These are phyloP conservation scores for Ochropleura leucogaster DNA, from an alignment of 2,888 invertebrate species.

Conservation along the genomic window DNA sequence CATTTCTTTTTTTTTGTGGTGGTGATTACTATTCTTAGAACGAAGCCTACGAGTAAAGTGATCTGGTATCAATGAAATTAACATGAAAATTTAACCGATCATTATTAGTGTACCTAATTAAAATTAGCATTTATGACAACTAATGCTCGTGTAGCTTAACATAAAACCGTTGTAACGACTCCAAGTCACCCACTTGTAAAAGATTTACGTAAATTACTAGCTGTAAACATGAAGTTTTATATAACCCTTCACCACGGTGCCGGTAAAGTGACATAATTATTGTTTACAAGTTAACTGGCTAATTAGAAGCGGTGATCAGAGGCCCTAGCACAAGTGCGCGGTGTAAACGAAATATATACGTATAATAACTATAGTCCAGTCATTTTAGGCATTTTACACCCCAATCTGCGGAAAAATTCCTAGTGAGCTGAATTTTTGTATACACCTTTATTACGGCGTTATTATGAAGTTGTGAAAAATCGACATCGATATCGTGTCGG, in stretches of 20 bases:
- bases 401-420: too few species aligned
- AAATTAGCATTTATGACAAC: slow-evolving; percentile 32
- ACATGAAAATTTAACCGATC: slow-evolving; percentile 4
- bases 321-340: too few species aligned
- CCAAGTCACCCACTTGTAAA: slow-evolving; percentile 41
- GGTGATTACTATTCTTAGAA: too few species aligned
- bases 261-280: slow-evolving; percentile 42
- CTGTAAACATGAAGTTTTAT: slow-evolving; percentile 57
- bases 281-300: slow-evolving; percentile 53
- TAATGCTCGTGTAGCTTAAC: slow-evolving; percentile 19
- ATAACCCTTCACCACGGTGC: slow-evolving; percentile 13
- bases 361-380: too few species aligned
- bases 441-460: too few species aligned
- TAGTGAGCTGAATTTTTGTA: too few species aligned
- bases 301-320: slow-evolving; percentile 54
- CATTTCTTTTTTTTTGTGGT: too few species aligned
- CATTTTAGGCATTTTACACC: too few species aligned
- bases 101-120: slow-evolving; percentile 16
- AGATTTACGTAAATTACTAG: slow-evolving; percentile 62
- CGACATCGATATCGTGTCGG: too few species aligned
- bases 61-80: slow-evolving; percentile 3
- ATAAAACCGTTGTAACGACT: slow-evolving; percentile 32
- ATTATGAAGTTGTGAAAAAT: too few species aligned
- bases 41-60: neutral
- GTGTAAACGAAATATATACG: too few species aligned